Conservation (phyloP, 1,140 invertebrate genomes). For the Propsilocerus akamusi region DNA sequence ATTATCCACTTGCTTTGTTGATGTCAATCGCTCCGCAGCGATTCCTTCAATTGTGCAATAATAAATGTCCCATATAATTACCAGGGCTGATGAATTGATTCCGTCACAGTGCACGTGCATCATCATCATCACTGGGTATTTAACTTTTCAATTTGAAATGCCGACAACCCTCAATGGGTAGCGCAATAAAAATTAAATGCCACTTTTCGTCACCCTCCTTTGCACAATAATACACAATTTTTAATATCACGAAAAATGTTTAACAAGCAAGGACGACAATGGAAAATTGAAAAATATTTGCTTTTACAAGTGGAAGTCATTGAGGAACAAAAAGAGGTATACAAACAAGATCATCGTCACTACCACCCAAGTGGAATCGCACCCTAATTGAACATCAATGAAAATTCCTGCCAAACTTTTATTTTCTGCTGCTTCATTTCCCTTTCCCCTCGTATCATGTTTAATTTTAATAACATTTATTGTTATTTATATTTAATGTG, state of each 20-base stretch:
- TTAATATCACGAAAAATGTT: too few species aligned
- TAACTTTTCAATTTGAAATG: neutral
- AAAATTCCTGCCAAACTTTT: too few species aligned
- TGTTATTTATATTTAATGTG: slow-evolving; percentile 1
- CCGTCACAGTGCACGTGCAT: neutral
- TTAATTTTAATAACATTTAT: slow-evolving; percentile 3
- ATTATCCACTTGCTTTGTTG: slow-evolving; percentile 2
- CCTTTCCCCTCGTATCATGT: neutral
- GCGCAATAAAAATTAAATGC: neutral
- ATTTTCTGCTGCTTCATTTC: neutral
- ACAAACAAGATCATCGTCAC: too few species aligned
- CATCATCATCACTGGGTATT: too few species aligned
- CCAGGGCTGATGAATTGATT: neutral
- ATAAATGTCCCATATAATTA: too few species aligned
- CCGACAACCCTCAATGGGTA: neutral
- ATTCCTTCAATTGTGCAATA: too few species aligned
- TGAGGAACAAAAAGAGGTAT: neutral
- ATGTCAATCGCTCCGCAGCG: too few species aligned
- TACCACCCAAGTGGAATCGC: neutral
- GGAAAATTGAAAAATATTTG: neutral
- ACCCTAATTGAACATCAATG: neutral
- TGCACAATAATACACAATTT: too few species aligned
- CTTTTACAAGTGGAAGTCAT: neutral
- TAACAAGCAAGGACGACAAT: too few species aligned
- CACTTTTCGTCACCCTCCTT: neutral